phyloP scores from a whole-genome alignment of 2,113 vertebrate species.

The Pimephales promelas region DNA sequence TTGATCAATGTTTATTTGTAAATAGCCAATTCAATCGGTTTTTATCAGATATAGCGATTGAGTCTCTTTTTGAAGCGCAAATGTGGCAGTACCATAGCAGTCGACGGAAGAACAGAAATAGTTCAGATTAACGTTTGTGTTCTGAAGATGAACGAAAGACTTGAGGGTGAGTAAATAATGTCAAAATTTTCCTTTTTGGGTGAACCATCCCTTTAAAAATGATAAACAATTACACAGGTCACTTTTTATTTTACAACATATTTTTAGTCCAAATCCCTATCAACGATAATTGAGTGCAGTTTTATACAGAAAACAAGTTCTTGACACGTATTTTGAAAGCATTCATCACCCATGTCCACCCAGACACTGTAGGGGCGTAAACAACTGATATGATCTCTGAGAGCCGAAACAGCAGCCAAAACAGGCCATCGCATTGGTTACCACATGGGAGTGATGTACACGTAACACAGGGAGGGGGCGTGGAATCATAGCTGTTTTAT shows the following conservation, averaged over 20 bases:
- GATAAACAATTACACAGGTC: not conserved
- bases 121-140: too few relatives aligned
- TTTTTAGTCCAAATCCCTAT: not conserved
- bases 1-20: too few relatives aligned
- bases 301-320: constrained; percentile 46
- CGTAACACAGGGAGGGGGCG: constrained; percentile 40
- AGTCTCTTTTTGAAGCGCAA: too few relatives aligned
- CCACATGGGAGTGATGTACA: constrained; percentile 62
- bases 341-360: constrained; percentile 57
- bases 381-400: constrained; percentile 66
- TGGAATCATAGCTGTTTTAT: constrained; percentile 57
- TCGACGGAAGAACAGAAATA: too few relatives aligned
- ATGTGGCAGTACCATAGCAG: too few relatives aligned
- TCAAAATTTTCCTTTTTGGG: too few relatives aligned
- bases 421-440: constrained; percentile 63
- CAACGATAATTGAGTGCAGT: not conserved
- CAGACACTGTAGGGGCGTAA: constrained; percentile 64
- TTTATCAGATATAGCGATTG: too few relatives aligned
- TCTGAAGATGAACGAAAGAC: too few relatives aligned
- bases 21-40: too few relatives aligned
- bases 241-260: not conserved
- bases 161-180: too few relatives aligned
- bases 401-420: constrained; percentile 68
- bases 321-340: constrained; percentile 50
- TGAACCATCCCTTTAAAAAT: not conserved